These are phyloP conservation scores for Nomada fabriciana DNA, from an alignment of 2,888 invertebrate species.

Conservation along the genomic window DNA sequence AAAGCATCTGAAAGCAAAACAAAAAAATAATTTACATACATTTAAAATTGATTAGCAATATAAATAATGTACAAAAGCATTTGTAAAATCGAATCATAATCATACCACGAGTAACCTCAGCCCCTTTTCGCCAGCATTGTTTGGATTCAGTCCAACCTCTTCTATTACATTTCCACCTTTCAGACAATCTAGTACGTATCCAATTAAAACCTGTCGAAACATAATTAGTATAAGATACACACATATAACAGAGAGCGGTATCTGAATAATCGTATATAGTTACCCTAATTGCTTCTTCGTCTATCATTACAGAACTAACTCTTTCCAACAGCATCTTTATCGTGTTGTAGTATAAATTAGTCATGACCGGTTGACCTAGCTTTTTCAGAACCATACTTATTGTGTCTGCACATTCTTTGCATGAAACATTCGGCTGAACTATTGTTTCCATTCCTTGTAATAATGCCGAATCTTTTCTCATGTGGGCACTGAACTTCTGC, in stretches of 20 bases:
- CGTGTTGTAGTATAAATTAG: constrained; percentile 97
- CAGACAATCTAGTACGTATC: constrained; percentile 89
- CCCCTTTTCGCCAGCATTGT: constrained; percentile 95
- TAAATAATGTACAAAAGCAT: constrained; percentile 12
- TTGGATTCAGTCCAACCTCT: constrained; percentile 92
- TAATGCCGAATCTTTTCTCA: constrained; percentile 89
- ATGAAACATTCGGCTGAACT: constrained; percentile 94
- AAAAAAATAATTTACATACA: not conserved
- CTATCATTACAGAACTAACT: constrained; percentile 98
- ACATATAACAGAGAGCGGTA: too few relatives aligned
- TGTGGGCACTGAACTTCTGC: constrained; percentile 91
- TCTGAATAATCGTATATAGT: constrained; percentile 10
- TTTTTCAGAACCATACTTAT: constrained; percentile 94
- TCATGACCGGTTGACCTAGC: constrained; percentile 97
- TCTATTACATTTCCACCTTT: constrained; percentile 89
- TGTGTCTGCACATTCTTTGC: constrained; percentile 96
- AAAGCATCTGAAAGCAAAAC: constrained; percentile 88
- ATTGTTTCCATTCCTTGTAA: constrained; percentile 94
- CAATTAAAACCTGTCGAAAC: constrained; percentile 84
- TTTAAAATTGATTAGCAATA: constrained; percentile 20
- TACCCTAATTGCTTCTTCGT: constrained; percentile 93
- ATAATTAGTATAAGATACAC: not conserved
- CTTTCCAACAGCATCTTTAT: constrained; percentile 97
- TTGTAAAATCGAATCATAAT: constrained; percentile 44
- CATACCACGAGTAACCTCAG: constrained; percentile 92